A percentile compares a stretch with the other conserved stretches of the same genome.
These are phyloP conservation scores for Vannuccia rotundouncinata DNA, from an alignment of 2,888 invertebrate genomes.

Conservation along the genomic window DNA sequence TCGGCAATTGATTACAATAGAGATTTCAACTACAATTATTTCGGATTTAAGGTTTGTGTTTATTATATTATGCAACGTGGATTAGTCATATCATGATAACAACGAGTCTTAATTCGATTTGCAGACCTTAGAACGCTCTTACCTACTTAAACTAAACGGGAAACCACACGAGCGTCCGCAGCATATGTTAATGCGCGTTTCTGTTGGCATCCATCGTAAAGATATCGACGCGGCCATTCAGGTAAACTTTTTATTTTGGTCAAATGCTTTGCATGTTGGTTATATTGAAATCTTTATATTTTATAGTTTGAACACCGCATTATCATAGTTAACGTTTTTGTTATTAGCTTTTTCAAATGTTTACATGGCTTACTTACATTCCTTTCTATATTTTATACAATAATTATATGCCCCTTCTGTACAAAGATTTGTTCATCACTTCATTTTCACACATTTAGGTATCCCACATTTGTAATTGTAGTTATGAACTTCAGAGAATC, in stretches of 20 bases:
- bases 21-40: constrained; percentile 92
- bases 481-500: no score
- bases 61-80: background rate
- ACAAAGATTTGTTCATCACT: no score
- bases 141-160: constrained; percentile 79
- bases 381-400: no score
- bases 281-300: background rate
- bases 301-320: background rate
- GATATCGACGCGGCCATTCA: constrained; percentile 85
- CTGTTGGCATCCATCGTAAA: constrained; percentile 89
- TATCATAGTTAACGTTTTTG: no score
- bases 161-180: constrained; percentile 92
- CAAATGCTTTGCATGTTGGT: no score
- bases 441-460: no score
- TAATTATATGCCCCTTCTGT: no score
- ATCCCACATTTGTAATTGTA: no score
- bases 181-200: constrained; percentile 94
- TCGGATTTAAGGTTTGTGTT: constrained; percentile 94
- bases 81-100: constrained; percentile 43
- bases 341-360: no score
- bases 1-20: constrained; percentile 92
- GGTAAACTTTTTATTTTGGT: constrained; percentile 49
- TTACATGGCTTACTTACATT: no score
- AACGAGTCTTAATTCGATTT: no score
- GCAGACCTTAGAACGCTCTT: constrained; percentile 82